Evolutionary conservation across 2,113 vertebrate species (phyloP), one percentile per base, ranked within the genome.

Genomic region (Pluvianellus socialis): DNA sequence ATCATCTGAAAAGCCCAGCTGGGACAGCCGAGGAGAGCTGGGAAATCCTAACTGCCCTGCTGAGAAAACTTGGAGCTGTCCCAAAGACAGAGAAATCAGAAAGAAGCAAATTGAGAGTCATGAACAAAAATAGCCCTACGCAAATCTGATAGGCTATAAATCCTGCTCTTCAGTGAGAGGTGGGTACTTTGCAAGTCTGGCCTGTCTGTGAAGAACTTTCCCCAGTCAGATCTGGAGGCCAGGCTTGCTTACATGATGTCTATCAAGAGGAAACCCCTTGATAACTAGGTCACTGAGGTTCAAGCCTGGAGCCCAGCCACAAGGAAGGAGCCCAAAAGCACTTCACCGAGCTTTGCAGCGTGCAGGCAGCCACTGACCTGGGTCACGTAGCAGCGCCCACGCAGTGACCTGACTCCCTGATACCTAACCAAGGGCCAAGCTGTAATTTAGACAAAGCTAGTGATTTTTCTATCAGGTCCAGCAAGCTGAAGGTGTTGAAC

Each of bases 401-500:
- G 2, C 7, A 0, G 44, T 92, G 86, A 93, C 95, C 79, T 67
- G 83, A 24, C 88, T 80, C 79, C 52, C 68, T 91, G 77, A 80
- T 79, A 84, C 82, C 24, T 65, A n/a, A 53, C 14, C 0, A 0
- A 86, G 55, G 67, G 21, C 55, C 67, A 77, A 21, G 88, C 75
- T 68, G 68, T 90, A 92, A 96, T 86, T 91, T 88, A 90, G 56
- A 65, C 2, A 3, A 52, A 89, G 71, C 62, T 45, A 61, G 66
- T 94, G 93, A 86, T 84, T 71, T 71, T 94, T 86, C 85, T 86
- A 55, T 79, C 74, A 74, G 79, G 61, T 86, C 22, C 88, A 92
- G 52, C 58, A 50, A 56, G 61, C 47, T 63, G 63, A 35, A 94
- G 44, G 75, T 74, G 65, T 76, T 86, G 71, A 96, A 92, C 62